Conservation (phyloP, 2,888 invertebrate species). For the Calameuta idolon region DNA sequence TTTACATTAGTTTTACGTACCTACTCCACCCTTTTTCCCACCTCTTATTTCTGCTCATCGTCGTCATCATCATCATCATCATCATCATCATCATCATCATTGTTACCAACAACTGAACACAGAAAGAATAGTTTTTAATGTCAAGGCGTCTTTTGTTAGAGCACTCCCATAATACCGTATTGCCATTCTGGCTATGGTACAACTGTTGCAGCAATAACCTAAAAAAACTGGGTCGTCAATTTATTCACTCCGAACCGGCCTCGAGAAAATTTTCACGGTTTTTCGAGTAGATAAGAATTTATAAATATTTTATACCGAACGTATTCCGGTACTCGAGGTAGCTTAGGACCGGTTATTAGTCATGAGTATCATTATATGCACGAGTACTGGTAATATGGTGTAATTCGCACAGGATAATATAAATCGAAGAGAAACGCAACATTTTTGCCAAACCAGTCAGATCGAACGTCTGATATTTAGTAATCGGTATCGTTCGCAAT, state of each 20-base stretch:
- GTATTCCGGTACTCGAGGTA: not conserved
- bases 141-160: slow-evolving; percentile 42
- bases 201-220: not conserved
- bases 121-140: slow-evolving; percentile 42
- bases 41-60: slow-evolving; percentile 25
- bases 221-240: not conserved
- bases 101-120: slow-evolving; percentile 29
- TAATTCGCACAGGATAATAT: not conserved
- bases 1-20: slow-evolving; percentile 16
- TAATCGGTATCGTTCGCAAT: slow-evolving; percentile 6
- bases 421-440: not conserved
- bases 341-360: not conserved
- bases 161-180: not conserved
- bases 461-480: slow-evolving; percentile 7
- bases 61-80: not conserved
- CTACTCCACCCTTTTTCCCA: slow-evolving; percentile 32
- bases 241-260: not conserved
- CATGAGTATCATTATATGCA: not conserved
- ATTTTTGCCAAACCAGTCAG: not conserved
- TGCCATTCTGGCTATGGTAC: not conserved
- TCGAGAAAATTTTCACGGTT: not conserved
- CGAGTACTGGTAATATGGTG: not conserved
- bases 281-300: not conserved
- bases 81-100: slow-evolving; percentile 23
- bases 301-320: not conserved